These are phyloP conservation scores for Anguilla anguilla DNA, from an alignment of 2,797 vertebrate species.

Conservation along the genomic window DNA sequence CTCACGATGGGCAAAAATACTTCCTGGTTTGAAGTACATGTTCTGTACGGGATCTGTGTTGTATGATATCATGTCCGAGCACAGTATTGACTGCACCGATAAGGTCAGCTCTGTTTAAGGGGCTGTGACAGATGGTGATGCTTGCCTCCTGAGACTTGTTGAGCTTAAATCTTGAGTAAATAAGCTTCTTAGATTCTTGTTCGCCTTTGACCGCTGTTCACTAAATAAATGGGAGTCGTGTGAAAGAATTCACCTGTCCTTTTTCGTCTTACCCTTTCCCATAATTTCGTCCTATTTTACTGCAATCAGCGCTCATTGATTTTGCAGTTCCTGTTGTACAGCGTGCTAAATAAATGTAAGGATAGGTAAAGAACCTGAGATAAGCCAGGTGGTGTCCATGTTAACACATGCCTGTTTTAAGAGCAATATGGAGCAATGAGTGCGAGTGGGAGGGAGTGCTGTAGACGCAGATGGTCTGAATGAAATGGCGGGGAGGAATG, in stretches of 20 bases:
- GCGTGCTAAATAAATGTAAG: background rate
- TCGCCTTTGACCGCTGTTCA: background rate
- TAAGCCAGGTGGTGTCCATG: background rate
- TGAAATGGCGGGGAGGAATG: background rate
- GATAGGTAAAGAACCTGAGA: background rate
- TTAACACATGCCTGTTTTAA: background rate
- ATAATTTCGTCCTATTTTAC: background rate
- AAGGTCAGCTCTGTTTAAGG: background rate
- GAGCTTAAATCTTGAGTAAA: conserved; percentile 1
- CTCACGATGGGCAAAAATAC: background rate
- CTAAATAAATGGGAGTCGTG: background rate
- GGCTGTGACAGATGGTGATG: conserved; percentile 1
- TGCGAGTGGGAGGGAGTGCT: background rate
- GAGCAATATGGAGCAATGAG: background rate
- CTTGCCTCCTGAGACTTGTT: background rate
- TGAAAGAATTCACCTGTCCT: background rate
- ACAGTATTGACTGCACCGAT: background rate
- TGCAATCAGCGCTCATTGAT: background rate
- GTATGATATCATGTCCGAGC: background rate
- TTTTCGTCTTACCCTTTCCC: background rate
- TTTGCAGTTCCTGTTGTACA: background rate
- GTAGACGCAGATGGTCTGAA: background rate
- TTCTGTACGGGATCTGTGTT: background rate
- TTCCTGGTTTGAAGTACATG: background rate
- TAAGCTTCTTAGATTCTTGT: background rate